A percentile compares a stretch with the other conserved stretches of the same genome.
Conservation (phyloP, 1,140 invertebrate genomes). For the Hydropsyche tenuis region DNA sequence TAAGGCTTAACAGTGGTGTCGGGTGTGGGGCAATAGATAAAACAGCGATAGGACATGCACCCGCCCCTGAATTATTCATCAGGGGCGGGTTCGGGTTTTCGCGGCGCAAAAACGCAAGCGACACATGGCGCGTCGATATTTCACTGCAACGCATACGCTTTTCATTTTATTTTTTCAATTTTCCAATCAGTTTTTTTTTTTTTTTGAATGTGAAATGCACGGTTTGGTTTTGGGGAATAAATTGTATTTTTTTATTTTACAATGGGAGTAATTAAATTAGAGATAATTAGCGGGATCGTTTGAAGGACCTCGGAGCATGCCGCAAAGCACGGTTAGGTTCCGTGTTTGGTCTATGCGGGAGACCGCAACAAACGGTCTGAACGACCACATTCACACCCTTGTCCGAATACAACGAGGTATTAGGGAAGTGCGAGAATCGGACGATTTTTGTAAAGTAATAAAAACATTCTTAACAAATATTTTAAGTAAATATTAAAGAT, state of each 20-base stretch:
- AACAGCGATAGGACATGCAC: constrained; percentile 51
- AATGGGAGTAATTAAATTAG: too few relatives aligned
- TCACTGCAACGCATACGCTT: constrained; percentile 4
- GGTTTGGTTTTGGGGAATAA: too few relatives aligned
- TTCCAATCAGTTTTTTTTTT: background rate
- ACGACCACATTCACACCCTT: background rate
- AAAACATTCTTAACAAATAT: too few relatives aligned
- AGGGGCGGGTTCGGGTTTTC: constrained; percentile 43
- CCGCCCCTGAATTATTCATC: constrained; percentile 49
- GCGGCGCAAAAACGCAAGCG: constrained; percentile 40
- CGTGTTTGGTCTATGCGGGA: background rate
- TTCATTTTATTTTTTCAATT: background rate
- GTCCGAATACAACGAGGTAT: background rate
- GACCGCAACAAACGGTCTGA: constrained; percentile 16
- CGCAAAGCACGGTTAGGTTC: background rate
- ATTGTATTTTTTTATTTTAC: too few relatives aligned
- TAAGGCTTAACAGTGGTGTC: constrained; percentile 44
- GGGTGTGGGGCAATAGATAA: constrained; percentile 49
- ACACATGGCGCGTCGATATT: constrained; percentile 26
- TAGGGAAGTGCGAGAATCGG: too few relatives aligned
- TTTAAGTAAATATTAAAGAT: too few relatives aligned
- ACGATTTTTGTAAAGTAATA: too few relatives aligned
- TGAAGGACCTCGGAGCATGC: background rate
- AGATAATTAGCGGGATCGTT: background rate
- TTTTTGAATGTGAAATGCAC: background rate